Evolutionary conservation across 2,113 vertebrate species (phyloP), one percentile per base, ranked within the genome.

Genomic region (Petrocephalus zakoni): DNA sequence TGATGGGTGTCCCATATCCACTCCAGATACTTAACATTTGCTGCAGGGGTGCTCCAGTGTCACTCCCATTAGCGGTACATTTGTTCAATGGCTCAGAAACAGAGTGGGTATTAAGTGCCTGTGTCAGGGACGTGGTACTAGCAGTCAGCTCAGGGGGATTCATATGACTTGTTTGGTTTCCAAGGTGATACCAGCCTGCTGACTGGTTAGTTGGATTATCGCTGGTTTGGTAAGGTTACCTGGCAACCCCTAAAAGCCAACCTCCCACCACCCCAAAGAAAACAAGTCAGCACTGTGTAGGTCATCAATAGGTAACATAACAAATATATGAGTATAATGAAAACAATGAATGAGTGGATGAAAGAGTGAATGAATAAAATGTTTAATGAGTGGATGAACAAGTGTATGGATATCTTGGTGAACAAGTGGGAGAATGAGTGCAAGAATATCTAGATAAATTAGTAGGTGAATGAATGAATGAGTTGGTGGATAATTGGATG

Each of bases 131-230:
- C 1, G 52, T 13, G 5, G 13, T 19, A 55, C 53, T 15, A 55
- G 10, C 6, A 55, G 2, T 55, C 53, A 55, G 5, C 47, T 49
- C 47, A 49, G 58, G 58, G 58, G 58, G 7, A 0, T 64, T 0
- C 2, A 25, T 8, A 11, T 2, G 2, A 25, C 2, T 42, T 42
- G 52, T 53, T 8, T 53, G 52, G 52, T 92, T 88, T 90, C 90
- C 88, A 90, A 90, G 91, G 91, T 89, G 87, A 89, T 85, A 92
- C 92, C 93, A 91, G 0, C 86, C 88, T 91, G 93, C 90, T 47
- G 89, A 42, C 42, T 42, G 42, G 42, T 42, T 42, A 42, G 42
- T 42, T 42, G 1, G 1, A 42, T 42, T 42, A 3, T 3, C 42
- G 42, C 42, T 42, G 42, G 42, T 42, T 42, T 42, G 42, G 90